These are phyloP conservation scores for Aphaenogaster floridana DNA, from an alignment of 1,140 invertebrate genomes.

Conservation along the genomic window DNA sequence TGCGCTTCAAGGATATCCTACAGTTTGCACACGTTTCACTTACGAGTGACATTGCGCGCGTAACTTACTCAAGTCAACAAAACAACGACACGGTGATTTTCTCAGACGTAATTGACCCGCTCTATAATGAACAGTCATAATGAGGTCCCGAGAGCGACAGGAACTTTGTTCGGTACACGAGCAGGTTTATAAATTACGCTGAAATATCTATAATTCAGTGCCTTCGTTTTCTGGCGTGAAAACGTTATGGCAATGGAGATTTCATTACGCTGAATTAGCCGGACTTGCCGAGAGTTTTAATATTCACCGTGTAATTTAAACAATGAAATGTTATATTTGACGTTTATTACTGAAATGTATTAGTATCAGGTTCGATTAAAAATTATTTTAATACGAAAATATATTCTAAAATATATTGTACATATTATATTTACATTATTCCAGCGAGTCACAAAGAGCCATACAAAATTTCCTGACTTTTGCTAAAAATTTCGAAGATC, in stretches of 20 bases:
- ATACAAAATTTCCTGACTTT: neutral
- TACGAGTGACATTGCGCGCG: conserved; percentile 33
- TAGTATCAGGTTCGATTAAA: neutral
- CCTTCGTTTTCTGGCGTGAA: neutral
- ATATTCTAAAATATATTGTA: neutral
- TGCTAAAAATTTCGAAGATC: neutral
- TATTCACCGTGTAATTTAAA: conserved; percentile 8
- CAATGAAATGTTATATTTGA: neutral
- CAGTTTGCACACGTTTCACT: conserved; percentile 36
- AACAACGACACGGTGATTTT: conserved; percentile 12
- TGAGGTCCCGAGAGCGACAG: neutral
- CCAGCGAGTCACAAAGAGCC: neutral
- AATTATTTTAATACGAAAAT: neutral
- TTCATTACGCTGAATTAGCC: neutral
- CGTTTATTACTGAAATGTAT: neutral
- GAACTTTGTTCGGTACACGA: neutral
- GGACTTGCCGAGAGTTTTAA: neutral
- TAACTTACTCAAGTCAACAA: conserved; percentile 20
- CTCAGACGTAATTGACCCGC: conserved; percentile 2
- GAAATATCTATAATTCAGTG: conserved; percentile 24
- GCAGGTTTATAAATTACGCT: neutral
- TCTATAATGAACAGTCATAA: conserved; percentile 15
- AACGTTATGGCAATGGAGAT: neutral
- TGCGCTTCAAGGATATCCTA: conserved; percentile 33
- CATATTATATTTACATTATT: neutral